These are phyloP conservation scores for Frieseomelitta varia DNA, from an alignment of 1,140 invertebrate species.

Conservation along the genomic window DNA sequence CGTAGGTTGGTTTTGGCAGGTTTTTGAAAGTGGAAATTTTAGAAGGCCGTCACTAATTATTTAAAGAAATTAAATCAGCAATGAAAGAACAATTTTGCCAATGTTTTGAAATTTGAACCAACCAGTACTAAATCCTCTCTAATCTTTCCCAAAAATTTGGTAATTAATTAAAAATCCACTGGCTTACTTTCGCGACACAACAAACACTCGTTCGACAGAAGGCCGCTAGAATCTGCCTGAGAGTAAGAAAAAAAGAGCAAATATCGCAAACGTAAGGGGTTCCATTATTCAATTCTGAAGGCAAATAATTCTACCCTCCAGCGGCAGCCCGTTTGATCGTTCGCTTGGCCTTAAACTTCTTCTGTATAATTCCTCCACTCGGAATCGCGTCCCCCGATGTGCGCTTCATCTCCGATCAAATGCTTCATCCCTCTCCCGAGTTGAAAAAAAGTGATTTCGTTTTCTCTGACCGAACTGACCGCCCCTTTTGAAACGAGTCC, in stretches of 20 bases:
- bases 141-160: background rate
- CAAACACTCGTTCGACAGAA: background rate
- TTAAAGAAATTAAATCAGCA: too few relatives aligned
- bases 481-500: slow-evolving; percentile 22
- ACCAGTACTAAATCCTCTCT: background rate
- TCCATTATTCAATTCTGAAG: slow-evolving; percentile 45
- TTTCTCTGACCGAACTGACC: slow-evolving; percentile 37
- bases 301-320: slow-evolving; percentile 42
- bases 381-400: background rate
- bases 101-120: background rate
- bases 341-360: slow-evolving; percentile 45
- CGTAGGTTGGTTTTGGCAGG: too few relatives aligned
- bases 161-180: background rate
- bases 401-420: slow-evolving; percentile 29
- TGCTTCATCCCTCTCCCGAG: background rate
- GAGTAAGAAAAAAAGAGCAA: slow-evolving; percentile 24
- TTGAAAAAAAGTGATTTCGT: slow-evolving; percentile 18
- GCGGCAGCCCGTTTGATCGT: slow-evolving; percentile 33
- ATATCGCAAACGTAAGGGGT: slow-evolving; percentile 39
- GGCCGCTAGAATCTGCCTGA: too few relatives aligned
- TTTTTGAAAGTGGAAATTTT: background rate
- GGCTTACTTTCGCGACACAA: background rate
- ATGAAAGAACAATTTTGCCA: background rate
- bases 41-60: background rate
- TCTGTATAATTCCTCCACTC: slow-evolving; percentile 42